Base-by-base conservation (phyloP, 1,140 invertebrate species). In the Protaetia brevitarsis region DNA sequence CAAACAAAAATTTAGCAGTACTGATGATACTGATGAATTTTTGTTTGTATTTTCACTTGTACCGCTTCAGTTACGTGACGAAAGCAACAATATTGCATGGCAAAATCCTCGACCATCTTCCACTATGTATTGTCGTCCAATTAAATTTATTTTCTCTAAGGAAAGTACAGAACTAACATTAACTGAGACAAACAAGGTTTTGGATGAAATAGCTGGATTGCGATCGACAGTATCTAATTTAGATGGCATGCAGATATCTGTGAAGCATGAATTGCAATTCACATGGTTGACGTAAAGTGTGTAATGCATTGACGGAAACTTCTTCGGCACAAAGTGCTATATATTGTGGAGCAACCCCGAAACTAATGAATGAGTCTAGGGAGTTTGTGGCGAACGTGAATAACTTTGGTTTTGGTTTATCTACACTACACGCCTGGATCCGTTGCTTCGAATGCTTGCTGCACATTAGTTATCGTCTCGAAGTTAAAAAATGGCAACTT, bases 101-200 rank as follows among this genome's bases (percentile, higher is more conserved):
- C 30, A 62, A 41, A 65, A 68, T 65, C 63, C 63, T 16, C 26
- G 63, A n/a, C 41, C 67, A 16, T 59, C 67, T n/a, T 68, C 67
- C 10, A 57, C 64, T 4, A 31, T 36, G 10, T 68, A 65, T 62
- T 68, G 63, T 37, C 34, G 56, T 34, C 67, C 67, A n/a, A 62
- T 57, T 10, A 60, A 65, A 36, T 68, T 68, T 65, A 60, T 64
- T 26, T 68, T 68, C 31, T 7, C 19, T 7, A 68, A 68, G 34
- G 66, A 64, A 51, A 64, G 8, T 10, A 5, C 26, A 5, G 28
- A 64, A 60, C 26, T 61, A n/a, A 59, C 13, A 29, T 6, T 5
- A 34, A 5, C 11, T 34, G 56, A 30, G 34, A n/a, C 29, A 3
- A 30, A 29, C 6, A 30, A 13, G 5, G 16, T 65, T 8, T 13